Conservation (phyloP, 2,797 vertebrate species). For the Carapus acus region DNA sequence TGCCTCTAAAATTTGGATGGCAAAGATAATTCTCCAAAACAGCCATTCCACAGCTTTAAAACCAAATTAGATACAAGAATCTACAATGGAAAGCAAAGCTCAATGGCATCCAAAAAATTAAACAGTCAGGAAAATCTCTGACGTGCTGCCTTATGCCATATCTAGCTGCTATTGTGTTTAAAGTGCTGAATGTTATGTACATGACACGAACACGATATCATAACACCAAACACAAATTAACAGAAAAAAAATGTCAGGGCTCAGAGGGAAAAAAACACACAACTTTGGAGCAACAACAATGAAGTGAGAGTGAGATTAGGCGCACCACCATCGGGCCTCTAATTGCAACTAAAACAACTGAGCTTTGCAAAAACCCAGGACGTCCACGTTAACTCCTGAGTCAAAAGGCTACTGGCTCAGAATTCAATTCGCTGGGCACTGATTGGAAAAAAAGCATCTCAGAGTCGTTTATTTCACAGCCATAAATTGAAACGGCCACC, state of each 20-base stretch:
- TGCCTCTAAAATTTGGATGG: too few relatives aligned
- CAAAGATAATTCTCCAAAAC: too few relatives aligned
- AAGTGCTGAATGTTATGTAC: too few relatives aligned
- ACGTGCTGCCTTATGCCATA: too few relatives aligned
- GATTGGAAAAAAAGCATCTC: slow-evolving; percentile 30
- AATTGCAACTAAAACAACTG: slow-evolving; percentile 49
- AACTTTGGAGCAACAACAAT: slow-evolving; percentile 51
- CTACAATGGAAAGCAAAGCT: too few relatives aligned
- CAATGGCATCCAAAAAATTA: too few relatives aligned
- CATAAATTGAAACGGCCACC: slow-evolving; percentile 43
- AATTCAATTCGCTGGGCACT: slow-evolving; percentile 43
- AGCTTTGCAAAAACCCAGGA: slow-evolving; percentile 32
- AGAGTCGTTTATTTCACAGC: slow-evolving; percentile 49
- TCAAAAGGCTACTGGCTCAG: slow-evolving; percentile 52
- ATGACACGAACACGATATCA: neutral
- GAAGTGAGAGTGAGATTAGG: slow-evolving; percentile 45
- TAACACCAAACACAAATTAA: neutral
- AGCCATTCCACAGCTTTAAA: too few relatives aligned
- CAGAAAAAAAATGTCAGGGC: too few relatives aligned
- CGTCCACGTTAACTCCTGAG: slow-evolving; percentile 35
- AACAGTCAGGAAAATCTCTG: too few relatives aligned
- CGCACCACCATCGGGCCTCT: slow-evolving; percentile 42
- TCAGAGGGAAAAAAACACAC: slow-evolving; percentile 38
- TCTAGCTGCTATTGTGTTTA: too few relatives aligned
- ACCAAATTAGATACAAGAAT: too few relatives aligned